Evolutionary conservation across 1,140 invertebrate species (phyloP).

Genomic region (Probaryconus sp.): DNA sequence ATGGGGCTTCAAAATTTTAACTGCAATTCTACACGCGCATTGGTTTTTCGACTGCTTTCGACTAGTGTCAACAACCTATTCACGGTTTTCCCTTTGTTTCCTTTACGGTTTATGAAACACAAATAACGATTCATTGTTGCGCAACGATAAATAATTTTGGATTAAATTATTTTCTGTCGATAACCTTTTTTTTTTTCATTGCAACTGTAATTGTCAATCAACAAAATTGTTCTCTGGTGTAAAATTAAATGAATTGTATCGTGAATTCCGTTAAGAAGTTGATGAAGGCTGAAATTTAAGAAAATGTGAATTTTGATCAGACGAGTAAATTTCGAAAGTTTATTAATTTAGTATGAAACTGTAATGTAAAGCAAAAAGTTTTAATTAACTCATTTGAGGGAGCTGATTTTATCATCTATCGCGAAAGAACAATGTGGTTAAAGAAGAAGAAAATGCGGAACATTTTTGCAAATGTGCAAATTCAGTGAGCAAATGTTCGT

Average conservation of each 20-base stretch:
- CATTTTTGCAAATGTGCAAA: no score
- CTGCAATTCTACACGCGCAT: constrained; percentile 32
- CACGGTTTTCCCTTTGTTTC: constrained; percentile 6
- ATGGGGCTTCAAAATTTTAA: constrained; percentile 29
- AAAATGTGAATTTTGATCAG: constrained; percentile 14
- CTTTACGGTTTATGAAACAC: no score
- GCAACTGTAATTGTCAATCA: no score
- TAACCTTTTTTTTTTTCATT: no score
- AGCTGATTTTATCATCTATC: constrained; percentile 1
- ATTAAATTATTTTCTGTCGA: no score
- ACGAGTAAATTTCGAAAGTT: no score
- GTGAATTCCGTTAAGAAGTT: no score
- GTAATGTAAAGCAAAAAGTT: constrained; percentile 20
- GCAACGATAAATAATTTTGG: no score
- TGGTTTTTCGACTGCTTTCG: constrained; percentile 8
- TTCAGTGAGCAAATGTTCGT: no score
- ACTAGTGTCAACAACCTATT: constrained; percentile 15
- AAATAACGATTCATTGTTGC: neutral
- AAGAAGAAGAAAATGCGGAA: constrained; percentile 17
- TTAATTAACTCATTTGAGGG: constrained; percentile 36
- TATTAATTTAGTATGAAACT: constrained; percentile 9
- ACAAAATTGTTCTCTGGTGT: no score
- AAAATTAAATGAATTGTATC: no score
- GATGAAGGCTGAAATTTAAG: no score
- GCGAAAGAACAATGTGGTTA: constrained; percentile 17